These are phyloP conservation scores for Cyaniris semiargus DNA, from an alignment of 2,888 invertebrate genomes.

Conservation along the genomic window DNA sequence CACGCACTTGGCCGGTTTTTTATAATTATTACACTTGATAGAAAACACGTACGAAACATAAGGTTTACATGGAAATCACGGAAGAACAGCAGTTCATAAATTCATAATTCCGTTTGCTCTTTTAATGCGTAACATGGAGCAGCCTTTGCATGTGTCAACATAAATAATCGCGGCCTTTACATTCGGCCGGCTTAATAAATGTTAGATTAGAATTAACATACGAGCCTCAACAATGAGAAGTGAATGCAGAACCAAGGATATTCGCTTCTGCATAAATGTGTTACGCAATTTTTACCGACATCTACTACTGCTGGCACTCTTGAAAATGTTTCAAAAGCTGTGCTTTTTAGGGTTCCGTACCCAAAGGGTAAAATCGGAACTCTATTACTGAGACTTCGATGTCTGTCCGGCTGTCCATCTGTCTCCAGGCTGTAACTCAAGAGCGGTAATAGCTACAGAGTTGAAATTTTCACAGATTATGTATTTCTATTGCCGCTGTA, in stretches of 20 bases:
- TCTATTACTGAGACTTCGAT: no score
- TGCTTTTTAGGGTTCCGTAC: no score
- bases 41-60: no score
- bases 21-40: background rate
- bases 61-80: background rate
- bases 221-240: background rate
- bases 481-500: no score
- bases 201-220: slow-evolving; percentile 13
- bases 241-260: slow-evolving; percentile 21
- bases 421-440: no score
- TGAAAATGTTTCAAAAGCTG: background rate
- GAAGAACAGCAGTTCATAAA: background rate
- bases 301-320: background rate
- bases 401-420: no score
- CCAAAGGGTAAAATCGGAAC: no score
- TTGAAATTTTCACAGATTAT: no score
- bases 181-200: slow-evolving; percentile 14
- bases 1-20: no score
- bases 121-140: background rate
- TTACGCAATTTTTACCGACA: slow-evolving; percentile 12
- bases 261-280: background rate
- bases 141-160: slow-evolving; percentile 28
- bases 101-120: background rate
- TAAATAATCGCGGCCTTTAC: slow-evolving; percentile 20
- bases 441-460: no score